Conservation (phyloP, 1,140 invertebrate genomes). For the Drosophila burlai region DNA sequence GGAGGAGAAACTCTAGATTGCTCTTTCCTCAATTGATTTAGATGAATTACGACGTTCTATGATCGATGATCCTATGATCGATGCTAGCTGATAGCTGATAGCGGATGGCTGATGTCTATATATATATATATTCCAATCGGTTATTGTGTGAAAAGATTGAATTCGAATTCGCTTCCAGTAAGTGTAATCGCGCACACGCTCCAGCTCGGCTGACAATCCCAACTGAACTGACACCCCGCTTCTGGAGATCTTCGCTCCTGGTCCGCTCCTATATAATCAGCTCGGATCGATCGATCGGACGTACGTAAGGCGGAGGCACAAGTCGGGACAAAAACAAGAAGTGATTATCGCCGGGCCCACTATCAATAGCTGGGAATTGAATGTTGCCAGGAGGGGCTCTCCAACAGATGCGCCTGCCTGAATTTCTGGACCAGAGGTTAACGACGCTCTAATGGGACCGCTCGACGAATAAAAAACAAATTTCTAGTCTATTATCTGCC, state of each 20-base stretch:
- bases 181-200: slow-evolving; percentile 48
- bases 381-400: slow-evolving; percentile 55
- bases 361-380: slow-evolving; percentile 54
- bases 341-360: slow-evolving; percentile 47
- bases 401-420: slow-evolving; percentile 43
- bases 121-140: slow-evolving; percentile 31
- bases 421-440: slow-evolving; percentile 42
- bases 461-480: slow-evolving; percentile 50
- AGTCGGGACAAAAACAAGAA: slow-evolving; percentile 37
- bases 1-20: slow-evolving; percentile 1
- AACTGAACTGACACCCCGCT: slow-evolving; percentile 31
- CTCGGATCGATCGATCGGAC: slow-evolving; percentile 23
- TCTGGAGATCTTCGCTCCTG: slow-evolving; percentile 34
- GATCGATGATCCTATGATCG: slow-evolving; percentile 40
- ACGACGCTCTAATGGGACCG: slow-evolving; percentile 40
- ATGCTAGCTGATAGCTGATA: slow-evolving; percentile 33
- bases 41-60: slow-evolving; percentile 66
- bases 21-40: slow-evolving; percentile 69
- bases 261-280: slow-evolving; percentile 34
- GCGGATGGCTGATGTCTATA: slow-evolving; percentile 19
- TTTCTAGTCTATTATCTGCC: slow-evolving; percentile 22
- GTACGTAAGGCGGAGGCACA: slow-evolving; percentile 26
- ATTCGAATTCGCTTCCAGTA: slow-evolving; percentile 10
- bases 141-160: slow-evolving; percentile 16
- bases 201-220: slow-evolving; percentile 27